Evolutionary conservation across 2,113 vertebrate genomes (phyloP).

Genomic region (Tragelaphus scriptus): DNA sequence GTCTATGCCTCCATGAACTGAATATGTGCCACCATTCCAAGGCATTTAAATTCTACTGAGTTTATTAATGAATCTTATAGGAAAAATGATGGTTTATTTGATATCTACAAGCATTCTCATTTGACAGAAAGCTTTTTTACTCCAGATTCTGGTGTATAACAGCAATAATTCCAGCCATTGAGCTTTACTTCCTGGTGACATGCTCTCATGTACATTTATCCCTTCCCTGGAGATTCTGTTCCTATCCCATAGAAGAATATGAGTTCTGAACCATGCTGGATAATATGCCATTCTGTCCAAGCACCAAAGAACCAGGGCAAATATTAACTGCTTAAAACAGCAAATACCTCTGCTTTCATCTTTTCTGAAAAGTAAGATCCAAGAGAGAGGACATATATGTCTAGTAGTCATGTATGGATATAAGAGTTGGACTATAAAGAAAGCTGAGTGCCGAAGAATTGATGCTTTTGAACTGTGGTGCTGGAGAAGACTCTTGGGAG

Average conservation of each 20-base stretch:
- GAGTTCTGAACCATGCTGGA: background rate
- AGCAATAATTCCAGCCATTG: background rate
- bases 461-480: background rate
- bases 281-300: background rate
- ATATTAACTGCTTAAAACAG: background rate
- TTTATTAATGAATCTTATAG: background rate
- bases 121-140: slow-evolving; percentile 23
- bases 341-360: background rate
- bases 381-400: background rate
- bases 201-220: background rate
- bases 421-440: background rate
- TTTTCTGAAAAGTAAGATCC: slow-evolving; percentile 16
- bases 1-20: background rate
- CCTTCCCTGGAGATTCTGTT: background rate
- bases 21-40: background rate
- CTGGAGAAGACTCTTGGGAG: background rate
- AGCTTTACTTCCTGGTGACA: background rate
- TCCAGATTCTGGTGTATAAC: background rate
- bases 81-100: background rate
- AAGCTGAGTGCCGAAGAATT: background rate
- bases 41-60: background rate
- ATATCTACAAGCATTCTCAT: background rate
- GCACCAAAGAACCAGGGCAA: background rate
- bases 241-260: background rate
- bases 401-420: background rate